These are phyloP conservation scores for Hydra vulgaris DNA, from an alignment of 30 jellyfish, hydroid and myxozoan genomes.

Conservation along the genomic window DNA sequence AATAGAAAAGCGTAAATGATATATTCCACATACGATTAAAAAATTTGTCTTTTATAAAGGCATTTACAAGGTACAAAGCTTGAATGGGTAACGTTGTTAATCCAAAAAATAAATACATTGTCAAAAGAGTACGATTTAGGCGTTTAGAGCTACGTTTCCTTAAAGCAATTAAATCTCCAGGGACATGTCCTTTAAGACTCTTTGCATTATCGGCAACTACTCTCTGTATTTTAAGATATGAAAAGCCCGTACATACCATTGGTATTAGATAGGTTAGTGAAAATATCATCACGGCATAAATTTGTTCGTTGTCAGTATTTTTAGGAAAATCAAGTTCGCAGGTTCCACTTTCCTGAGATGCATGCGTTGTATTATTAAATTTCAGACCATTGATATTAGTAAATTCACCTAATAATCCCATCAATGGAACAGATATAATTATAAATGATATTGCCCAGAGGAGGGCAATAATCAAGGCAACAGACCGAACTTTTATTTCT, in stretches of 20 bases:
- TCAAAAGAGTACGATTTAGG: conserved; percentile 45
- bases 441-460: conserved; percentile 49
- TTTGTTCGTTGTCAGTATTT: not conserved
- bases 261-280: conserved; percentile 53
- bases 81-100: conserved; percentile 58
- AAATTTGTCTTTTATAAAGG: not conserved
- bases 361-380: not conserved
- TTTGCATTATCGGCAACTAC: conserved; percentile 29
- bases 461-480: conserved; percentile 29
- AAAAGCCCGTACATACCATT: conserved; percentile 45
- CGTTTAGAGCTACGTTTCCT: conserved; percentile 54
- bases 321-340: not conserved
- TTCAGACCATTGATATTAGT: not conserved
- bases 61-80: conserved; percentile 44
- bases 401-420: conserved; percentile 21
- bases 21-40: not conserved
- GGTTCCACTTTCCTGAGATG: not conserved
- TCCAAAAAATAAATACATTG: conserved; percentile 46
- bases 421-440: conserved; percentile 54
- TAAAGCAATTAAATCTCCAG: conserved; percentile 18
- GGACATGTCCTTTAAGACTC: conserved; percentile 15
- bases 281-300: conserved; percentile 37
- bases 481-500: conserved; percentile 20
- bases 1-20: conserved; percentile 50
- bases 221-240: conserved; percentile 40